Evolutionary conservation across 2,113 vertebrate genomes (phyloP).

Genomic region (Bostrychus sinensis): DNA sequence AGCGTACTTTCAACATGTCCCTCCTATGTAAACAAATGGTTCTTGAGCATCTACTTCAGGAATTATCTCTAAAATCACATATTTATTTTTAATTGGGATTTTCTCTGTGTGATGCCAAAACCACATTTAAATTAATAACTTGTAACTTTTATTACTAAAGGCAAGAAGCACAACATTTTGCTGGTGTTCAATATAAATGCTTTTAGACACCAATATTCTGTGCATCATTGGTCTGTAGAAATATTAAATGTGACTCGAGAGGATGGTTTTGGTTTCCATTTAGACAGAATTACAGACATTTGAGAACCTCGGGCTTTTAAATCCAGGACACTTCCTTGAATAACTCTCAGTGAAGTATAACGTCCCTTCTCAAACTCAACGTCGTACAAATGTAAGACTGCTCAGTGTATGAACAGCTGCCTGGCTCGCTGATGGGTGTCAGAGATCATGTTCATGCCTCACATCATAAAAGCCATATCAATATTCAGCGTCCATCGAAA

Average conservation of each 20-base stretch:
- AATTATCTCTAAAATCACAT: too few relatives aligned
- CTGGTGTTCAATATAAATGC: neutral
- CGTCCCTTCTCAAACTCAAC: constrained; percentile 2
- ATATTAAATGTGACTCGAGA: neutral
- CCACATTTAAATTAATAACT: too few relatives aligned
- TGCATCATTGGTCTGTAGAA: neutral
- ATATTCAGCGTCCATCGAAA: constrained; percentile 64
- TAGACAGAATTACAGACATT: neutral
- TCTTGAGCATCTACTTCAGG: too few relatives aligned
- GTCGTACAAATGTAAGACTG: constrained; percentile 6
- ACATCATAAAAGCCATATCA: constrained; percentile 67
- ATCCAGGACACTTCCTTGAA: neutral
- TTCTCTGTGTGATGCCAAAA: too few relatives aligned
- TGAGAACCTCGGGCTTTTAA: neutral
- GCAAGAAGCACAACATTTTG: neutral
- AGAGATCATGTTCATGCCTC: constrained; percentile 64
- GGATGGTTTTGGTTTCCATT: neutral
- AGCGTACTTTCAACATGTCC: too few relatives aligned
- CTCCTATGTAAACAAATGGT: too few relatives aligned
- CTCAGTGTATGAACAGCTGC: constrained; percentile 52
- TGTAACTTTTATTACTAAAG: neutral
- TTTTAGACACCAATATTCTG: neutral
- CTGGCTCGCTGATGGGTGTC: constrained; percentile 54
- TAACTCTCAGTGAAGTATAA: neutral
- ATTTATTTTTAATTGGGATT: too few relatives aligned